Evolutionary conservation across 2,797 vertebrate genomes (phyloP), one percentile per base, ranked within the genome.

Genomic region (Anniella stebbinsi): DNA sequence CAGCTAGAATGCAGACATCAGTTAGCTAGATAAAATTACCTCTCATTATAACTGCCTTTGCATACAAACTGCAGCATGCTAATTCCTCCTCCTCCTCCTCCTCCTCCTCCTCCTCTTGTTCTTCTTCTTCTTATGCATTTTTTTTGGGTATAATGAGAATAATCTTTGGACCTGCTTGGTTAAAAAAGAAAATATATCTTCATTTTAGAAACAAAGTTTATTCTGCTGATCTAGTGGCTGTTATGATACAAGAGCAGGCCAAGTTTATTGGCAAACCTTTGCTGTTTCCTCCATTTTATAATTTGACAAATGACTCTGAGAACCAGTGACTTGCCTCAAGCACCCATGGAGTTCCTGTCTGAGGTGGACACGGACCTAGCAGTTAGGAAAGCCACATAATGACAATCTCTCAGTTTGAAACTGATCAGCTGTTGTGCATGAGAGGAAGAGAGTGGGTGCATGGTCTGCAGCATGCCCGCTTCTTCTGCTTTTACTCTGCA

Each of bases 21-120:
- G 89, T 92, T 91, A 93, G 91, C 93, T 93, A 86, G 87, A 91
- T 48, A 93, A 95, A 97, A 92, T 87, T 88, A 25, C 66, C 72
- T 95, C 93, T 95, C 90, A 93, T 94, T 94, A 95, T 90, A 90
- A 80, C 38, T 63, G 83, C 88, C 88, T 93, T 88, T 85, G 85
- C 57, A 92, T 86, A 88, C 84, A 94, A 90, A 94, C 86, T 95
- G 82, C n/a, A 83, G 72, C 3, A 33, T 86, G 38, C 48, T 86
- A 13, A 1, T 94, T 88, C 36, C 78, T 80, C 77, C 2, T 45
- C 10, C n/a, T 57, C 23, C 5, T 23, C 45, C 6, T 45, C 45
- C 6, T 45, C 45, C 6, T 45, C 45, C 6, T 45, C 45, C 6
- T 45, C 45, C 6, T 45, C 45, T 45, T 45, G 3, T 45, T 45